phyloP scores from a whole-genome alignment of 2,888 invertebrate genomes.

The Eupelmus urozonus region DNA sequence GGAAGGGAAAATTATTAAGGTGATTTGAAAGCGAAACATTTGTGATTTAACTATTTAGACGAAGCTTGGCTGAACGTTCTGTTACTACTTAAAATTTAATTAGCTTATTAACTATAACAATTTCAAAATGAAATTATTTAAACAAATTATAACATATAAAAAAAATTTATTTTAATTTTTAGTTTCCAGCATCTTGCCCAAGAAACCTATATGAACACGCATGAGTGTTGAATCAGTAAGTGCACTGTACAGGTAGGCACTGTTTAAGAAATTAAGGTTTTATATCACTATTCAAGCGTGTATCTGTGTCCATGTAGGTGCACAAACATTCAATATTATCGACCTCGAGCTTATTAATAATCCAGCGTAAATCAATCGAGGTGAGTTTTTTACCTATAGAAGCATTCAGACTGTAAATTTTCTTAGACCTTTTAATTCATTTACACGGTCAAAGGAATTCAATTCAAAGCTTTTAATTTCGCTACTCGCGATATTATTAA shows the following conservation, averaged over 20 bases:
- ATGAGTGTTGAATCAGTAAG: not conserved
- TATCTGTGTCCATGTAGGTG: constrained; percentile 15
- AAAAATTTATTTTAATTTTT: too few species aligned
- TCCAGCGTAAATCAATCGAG: constrained; percentile 59
- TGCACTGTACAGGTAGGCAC: not conserved
- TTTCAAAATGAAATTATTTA: too few species aligned
- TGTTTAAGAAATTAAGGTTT: constrained; percentile 44
- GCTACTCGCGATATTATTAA: constrained; percentile 6
- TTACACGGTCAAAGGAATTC: constrained; percentile 21
- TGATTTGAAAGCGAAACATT: too few species aligned
- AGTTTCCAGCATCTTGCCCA: too few species aligned
- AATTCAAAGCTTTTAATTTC: constrained; percentile 27
- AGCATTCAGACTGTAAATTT: constrained; percentile 53
- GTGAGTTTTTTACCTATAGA: constrained; percentile 45
- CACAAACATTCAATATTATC: constrained; percentile 31
- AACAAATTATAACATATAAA: too few species aligned
- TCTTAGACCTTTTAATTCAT: constrained; percentile 48
- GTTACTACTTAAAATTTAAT: too few species aligned
- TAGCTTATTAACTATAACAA: too few species aligned
- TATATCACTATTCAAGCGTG: constrained; percentile 33
- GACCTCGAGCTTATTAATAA: constrained; percentile 61
- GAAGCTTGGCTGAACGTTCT: too few species aligned
- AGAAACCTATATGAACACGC: not conserved
- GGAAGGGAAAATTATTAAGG: too few species aligned
- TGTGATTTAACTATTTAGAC: too few species aligned